phyloP scores from a whole-genome alignment of 2,797 vertebrate genomes.

The Microctenopoma lineatum region DNA sequence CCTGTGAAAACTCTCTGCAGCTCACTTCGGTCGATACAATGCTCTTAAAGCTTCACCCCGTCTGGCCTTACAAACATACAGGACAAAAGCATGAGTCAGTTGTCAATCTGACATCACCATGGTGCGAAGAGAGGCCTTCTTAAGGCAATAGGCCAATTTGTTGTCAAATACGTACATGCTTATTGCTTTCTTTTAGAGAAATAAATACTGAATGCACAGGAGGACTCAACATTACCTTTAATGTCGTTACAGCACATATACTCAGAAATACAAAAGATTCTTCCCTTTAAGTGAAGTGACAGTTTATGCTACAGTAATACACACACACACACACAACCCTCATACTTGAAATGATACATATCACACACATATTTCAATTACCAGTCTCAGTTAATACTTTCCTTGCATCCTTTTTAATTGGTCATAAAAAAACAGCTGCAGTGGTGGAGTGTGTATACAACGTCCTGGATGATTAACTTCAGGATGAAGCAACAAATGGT shows the following conservation, averaged over 20 bases:
- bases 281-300: slow-evolving; percentile 68
- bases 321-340: slow-evolving; percentile 15
- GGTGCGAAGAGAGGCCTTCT: neutral
- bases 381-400: slow-evolving; percentile 43
- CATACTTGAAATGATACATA: slow-evolving; percentile 57
- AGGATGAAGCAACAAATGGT: slow-evolving; percentile 12
- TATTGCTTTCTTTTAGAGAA: neutral
- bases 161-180: neutral
- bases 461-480: slow-evolving; percentile 14
- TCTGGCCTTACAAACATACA: slow-evolving; percentile 19
- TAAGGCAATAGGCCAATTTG: neutral
- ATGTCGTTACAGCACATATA: slow-evolving; percentile 78
- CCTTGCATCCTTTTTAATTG: neutral
- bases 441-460: slow-evolving; percentile 32
- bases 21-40: slow-evolving; percentile 38
- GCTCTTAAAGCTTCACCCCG: slow-evolving; percentile 37
- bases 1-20: slow-evolving; percentile 31
- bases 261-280: slow-evolving; percentile 73
- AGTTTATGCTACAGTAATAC: slow-evolving; percentile 70
- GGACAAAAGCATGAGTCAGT: slow-evolving; percentile 1
- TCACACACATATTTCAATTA: slow-evolving; percentile 25
- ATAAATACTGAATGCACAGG: neutral
- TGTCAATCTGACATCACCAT: neutral
- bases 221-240: slow-evolving; percentile 71
- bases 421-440: neutral